Evolutionary conservation across 2,797 vertebrate genomes (phyloP), one percentile per base, ranked within the genome.

Genomic region (Callimico goeldii): DNA sequence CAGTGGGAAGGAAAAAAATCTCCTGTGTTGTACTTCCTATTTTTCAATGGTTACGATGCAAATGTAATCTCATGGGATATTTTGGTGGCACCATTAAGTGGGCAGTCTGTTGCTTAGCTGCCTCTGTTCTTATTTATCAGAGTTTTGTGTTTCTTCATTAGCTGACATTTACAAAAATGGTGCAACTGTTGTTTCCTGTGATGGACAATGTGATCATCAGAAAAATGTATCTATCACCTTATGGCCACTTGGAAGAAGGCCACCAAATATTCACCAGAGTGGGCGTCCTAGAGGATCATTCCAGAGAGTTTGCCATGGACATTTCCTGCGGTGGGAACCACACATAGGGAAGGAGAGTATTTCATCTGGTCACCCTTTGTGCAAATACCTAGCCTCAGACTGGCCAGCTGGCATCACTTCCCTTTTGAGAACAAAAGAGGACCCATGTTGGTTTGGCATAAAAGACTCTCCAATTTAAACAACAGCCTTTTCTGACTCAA

Each of bases 111-210:
- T 89, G 82, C 72, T 55, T 91, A 70, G 77, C 67, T 80, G 1
- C 10, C 85, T 95, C 79, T 75, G 41, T 8, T 76, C 43, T 48
- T 95, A 90, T 90, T 96, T 87, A 93, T 82, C 0, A 0, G 95
- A 86, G 80, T 36, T 95, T 36, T 61, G 70, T 79, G 97, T 82
- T 85, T 90, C 93, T 96, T 98, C 96, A 86, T 98, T 96, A 96
- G 79, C 77, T 96, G 93, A 72, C 91, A 79, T 93, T 98, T 96
- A 93, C 52, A 95, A 87, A 97, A 95, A 88, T 39, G 13, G 58
- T 19, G 57, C 85, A 57, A 86, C 57, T 86, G 85, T 39, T 85
- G 58, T 89, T 97, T 98, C 94, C 97, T 94, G 61, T 52, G 85
- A 57, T 3, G 36, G 91, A 67, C 77, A 64, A 81, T 52, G 76